Base-by-base conservation (phyloP, 2,888 invertebrate genomes). In the Pseudeuparius sepicola region DNA sequence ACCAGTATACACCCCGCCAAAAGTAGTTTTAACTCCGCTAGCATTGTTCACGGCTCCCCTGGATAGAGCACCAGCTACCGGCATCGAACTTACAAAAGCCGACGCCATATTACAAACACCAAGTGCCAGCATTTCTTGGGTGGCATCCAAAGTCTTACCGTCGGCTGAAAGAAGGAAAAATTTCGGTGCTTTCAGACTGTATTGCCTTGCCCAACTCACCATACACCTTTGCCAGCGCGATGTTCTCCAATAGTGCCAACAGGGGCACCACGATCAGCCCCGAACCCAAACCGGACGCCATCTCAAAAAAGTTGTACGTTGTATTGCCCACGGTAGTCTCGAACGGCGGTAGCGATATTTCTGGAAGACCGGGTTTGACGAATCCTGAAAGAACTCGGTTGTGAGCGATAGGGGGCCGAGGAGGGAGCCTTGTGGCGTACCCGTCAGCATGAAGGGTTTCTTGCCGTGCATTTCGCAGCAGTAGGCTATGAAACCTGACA, bases 171-270 rank as follows among this genome's bases (percentile, higher is more conserved):
- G 52, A 37, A 30, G 12, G 11, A 5, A 31, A 31, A 18, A 20
- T 6, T 20, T n/a, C 20, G n/a, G n/a, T 20, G 6, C 6, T 20
- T 6, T 31, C 12, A 18, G 11, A 31, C 9, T 5, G 5, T 9
- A 16, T 24, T 6, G n/a, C n/a, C 20, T 20, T 20, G 20, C 20
- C n/a, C 29, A 18, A 50, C 57, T 54, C 51, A 61, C 61, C 51
- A 56, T 80, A 80, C 11, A 77, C 76, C 66, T 80, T 80, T 23
- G 78, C 79, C 28, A 81, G 68, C 3, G 81, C 78, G 40, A 81
- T 74, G 44, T 75, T 74, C 54, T 81, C 81, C 45, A 82, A 61
- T 27, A 81, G 67, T 5, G 75, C 73, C 35, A 81, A 58, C 16
- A 82, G 54, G 3, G 81, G 78, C 12, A 82, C 69, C 6, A 82